phyloP scores from a whole-genome alignment of 2,113 vertebrate genomes.

The Melanotaenia duboulayi region DNA sequence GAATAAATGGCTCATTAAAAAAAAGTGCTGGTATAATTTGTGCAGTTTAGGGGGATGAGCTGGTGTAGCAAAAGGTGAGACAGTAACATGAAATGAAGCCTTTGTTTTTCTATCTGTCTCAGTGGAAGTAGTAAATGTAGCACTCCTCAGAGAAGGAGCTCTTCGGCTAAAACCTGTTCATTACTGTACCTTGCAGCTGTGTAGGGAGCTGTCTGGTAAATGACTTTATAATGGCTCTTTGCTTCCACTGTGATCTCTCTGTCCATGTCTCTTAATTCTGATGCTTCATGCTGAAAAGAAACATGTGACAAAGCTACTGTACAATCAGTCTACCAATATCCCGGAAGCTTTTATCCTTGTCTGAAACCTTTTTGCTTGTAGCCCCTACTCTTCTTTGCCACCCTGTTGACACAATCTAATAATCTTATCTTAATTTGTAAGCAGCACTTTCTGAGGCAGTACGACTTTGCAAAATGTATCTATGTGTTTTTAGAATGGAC shows the following conservation, averaged over 20 bases:
- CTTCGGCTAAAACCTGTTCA: conserved; percentile 67
- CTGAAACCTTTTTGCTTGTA: conserved; percentile 2
- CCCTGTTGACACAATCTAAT: background rate
- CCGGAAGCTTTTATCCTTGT: conserved; percentile 23
- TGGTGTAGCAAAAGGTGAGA: background rate
- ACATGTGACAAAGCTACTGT: conserved; percentile 40
- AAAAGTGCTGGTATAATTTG: background rate
- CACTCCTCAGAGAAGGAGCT: conserved; percentile 56
- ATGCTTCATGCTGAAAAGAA: conserved; percentile 45
- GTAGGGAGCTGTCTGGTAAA: conserved; percentile 69
- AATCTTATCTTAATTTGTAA: conserved; percentile 2
- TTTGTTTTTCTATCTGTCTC: conserved; percentile 63
- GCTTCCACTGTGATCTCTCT: conserved; percentile 59
- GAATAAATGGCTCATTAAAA: background rate
- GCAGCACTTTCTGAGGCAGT: no score
- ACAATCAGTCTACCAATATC: conserved; percentile 32
- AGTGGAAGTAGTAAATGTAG: conserved; percentile 58
- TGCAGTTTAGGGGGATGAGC: background rate
- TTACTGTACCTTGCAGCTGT: conserved; percentile 65
- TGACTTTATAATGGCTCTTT: conserved; percentile 77
- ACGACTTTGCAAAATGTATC: background rate
- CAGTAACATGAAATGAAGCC: conserved; percentile 34
- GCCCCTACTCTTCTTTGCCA: background rate
- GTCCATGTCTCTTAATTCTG: conserved; percentile 65
- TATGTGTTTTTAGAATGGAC: background rate